Percentiles rank a stretch among this genome's conserved stretches.
phyloP scores from a whole-genome alignment of 1,140 invertebrate species.

The Euwallacea similis region DNA sequence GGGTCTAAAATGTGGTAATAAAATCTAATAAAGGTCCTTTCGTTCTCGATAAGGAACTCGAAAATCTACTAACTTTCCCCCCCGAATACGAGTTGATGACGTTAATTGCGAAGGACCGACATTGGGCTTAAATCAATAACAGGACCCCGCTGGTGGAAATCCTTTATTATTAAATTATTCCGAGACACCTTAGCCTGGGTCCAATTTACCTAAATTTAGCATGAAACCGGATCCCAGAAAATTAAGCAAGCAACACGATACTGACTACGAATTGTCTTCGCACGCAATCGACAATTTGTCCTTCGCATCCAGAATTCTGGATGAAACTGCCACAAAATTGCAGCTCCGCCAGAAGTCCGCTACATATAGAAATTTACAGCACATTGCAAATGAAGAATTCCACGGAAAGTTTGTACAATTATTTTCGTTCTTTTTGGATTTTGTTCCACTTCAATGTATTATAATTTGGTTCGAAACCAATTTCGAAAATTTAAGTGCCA shows the following conservation, averaged over 20 bases:
- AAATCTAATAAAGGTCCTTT: background rate
- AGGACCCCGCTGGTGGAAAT: slow-evolving; percentile 17
- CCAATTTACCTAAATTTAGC: slow-evolving; percentile 33
- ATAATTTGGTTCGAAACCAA: too few relatives aligned
- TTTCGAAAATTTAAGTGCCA: too few relatives aligned
- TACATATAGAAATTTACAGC: too few relatives aligned
- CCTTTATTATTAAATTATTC: slow-evolving; percentile 38
- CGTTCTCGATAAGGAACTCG: background rate
- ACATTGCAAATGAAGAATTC: too few relatives aligned
- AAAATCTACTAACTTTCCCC: slow-evolving; percentile 15
- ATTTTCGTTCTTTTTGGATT: too few relatives aligned
- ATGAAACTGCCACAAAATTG: too few relatives aligned
- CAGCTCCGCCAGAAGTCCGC: too few relatives aligned
- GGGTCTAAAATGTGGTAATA: background rate
- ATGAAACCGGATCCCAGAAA: slow-evolving; percentile 32
- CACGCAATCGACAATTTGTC: slow-evolving; percentile 13
- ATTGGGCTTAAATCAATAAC: slow-evolving; percentile 27
- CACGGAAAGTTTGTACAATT: too few relatives aligned
- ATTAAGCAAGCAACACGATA: slow-evolving; percentile 31
- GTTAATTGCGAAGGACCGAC: slow-evolving; percentile 22
- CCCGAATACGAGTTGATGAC: slow-evolving; percentile 9
- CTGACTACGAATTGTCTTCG: slow-evolving; percentile 14
- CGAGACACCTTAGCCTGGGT: slow-evolving; percentile 35
- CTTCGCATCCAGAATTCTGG: background rate
- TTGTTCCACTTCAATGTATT: too few relatives aligned